Conservation (phyloP, 2,113 vertebrate genomes). For the Ariopsis seemanni region DNA sequence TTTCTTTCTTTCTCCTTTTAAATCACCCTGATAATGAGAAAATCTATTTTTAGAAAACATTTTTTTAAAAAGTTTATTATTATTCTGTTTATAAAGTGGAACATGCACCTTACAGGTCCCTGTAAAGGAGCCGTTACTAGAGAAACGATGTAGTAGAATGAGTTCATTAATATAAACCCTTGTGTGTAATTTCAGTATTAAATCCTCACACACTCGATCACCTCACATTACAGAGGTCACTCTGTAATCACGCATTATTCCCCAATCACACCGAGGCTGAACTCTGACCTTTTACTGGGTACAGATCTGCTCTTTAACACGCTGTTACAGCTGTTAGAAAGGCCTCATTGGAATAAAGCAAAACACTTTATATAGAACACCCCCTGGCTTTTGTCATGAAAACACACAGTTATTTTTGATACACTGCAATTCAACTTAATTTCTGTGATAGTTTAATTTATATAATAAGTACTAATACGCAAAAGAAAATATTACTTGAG, state of each 20-base stretch:
- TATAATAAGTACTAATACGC: background rate
- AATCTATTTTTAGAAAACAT: too few species aligned
- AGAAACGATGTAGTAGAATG: too few species aligned
- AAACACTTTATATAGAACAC: conserved; percentile 1
- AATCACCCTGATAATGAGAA: too few species aligned
- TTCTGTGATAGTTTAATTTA: background rate
- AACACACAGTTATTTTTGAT: background rate
- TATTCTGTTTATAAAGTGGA: too few species aligned
- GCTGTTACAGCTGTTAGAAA: background rate
- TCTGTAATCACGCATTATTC: background rate
- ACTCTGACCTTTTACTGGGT: conserved; percentile 19
- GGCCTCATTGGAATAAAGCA: conserved; percentile 35
- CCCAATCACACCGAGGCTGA: background rate
- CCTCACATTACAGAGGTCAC: background rate
- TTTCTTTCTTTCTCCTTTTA: too few species aligned
- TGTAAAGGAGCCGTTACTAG: too few species aligned
- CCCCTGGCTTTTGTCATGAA: background rate
- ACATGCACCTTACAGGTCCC: too few species aligned
- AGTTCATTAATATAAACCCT: too few species aligned
- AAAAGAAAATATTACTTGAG: background rate
- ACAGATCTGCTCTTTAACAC: conserved; percentile 30
- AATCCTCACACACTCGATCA: background rate
- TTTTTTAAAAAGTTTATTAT: too few species aligned
- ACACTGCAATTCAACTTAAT: too few species aligned
- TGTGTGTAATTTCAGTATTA: background rate